A percentile compares a stretch with the other conserved stretches of the same genome.
Conservation (phyloP, 2,888 invertebrate species). For the Epistrophella euchroma region DNA sequence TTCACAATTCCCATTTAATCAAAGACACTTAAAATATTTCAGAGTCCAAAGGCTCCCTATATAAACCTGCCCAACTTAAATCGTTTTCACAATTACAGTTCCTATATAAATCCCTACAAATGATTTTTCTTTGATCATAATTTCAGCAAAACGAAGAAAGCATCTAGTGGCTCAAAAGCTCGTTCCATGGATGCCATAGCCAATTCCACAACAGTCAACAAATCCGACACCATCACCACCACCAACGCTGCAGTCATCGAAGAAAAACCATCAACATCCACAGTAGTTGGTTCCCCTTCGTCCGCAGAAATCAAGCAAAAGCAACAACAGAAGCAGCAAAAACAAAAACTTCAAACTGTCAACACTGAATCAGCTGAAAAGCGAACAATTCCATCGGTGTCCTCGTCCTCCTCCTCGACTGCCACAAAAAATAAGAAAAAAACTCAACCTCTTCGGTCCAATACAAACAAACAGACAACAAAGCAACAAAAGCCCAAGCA, state of each 20-base stretch:
- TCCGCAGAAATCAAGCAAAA: constrained; percentile 77
- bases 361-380: constrained; percentile 77
- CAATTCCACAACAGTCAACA: constrained; percentile 56
- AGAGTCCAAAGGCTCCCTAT: background rate
- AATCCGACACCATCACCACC: constrained; percentile 1
- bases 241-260: no score
- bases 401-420: constrained; percentile 3
- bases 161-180: constrained; percentile 44
- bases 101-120: background rate
- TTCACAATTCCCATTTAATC: background rate
- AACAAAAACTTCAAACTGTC: constrained; percentile 79
- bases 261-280: constrained; percentile 80
- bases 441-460: constrained; percentile 67
- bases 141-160: constrained; percentile 72
- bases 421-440: constrained; percentile 53
- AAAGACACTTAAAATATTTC: background rate
- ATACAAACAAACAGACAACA: constrained; percentile 71
- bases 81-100: constrained; percentile 2
- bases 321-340: constrained; percentile 77
- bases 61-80: background rate
- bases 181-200: constrained; percentile 78
- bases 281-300: constrained; percentile 79
- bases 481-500: constrained; percentile 81
- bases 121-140: constrained; percentile 2
- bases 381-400: constrained; percentile 63